These are phyloP conservation scores for Anolis carolinensis DNA, from an alignment of 2,113 vertebrate genomes.

Conservation along the genomic window DNA sequence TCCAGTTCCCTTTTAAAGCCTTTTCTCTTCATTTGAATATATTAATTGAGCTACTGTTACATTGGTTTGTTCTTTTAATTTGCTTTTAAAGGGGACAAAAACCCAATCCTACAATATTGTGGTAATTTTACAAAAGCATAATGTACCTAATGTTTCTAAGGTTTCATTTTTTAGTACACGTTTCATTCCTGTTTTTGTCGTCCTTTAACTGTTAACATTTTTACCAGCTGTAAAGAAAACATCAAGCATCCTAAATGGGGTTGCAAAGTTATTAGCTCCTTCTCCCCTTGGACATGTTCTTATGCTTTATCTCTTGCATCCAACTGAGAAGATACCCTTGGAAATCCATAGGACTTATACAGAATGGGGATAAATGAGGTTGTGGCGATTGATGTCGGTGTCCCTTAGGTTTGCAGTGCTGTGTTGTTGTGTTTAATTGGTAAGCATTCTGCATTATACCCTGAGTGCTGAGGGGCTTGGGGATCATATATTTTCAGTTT, in stretches of 20 bases:
- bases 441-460: slow-evolving; percentile 48
- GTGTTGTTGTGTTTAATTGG: slow-evolving; percentile 42
- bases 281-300: slow-evolving; percentile 47
- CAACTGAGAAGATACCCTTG: slow-evolving; percentile 55
- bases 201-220: slow-evolving; percentile 24
- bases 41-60: neutral
- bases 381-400: slow-evolving; percentile 43
- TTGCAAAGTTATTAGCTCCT: slow-evolving; percentile 53
- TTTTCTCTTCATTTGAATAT: neutral
- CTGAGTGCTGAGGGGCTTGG: slow-evolving; percentile 32
- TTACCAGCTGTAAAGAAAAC: slow-evolving; percentile 13
- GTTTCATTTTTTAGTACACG: slow-evolving; percentile 19
- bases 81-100: neutral
- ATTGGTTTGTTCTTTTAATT: no score
- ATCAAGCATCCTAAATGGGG: slow-evolving; percentile 46
- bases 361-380: slow-evolving; percentile 43
- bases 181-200: slow-evolving; percentile 4
- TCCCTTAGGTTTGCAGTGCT: slow-evolving; percentile 47
- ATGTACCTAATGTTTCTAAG: neutral
- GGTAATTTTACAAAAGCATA: neutral
- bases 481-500: slow-evolving; percentile 52
- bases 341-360: slow-evolving; percentile 55
- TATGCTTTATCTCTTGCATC: slow-evolving; percentile 49
- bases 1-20: slow-evolving; percentile 5
- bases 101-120: neutral